phyloP scores from a whole-genome alignment of 2,113 vertebrate species.

The Aegotheles bennettii region DNA sequence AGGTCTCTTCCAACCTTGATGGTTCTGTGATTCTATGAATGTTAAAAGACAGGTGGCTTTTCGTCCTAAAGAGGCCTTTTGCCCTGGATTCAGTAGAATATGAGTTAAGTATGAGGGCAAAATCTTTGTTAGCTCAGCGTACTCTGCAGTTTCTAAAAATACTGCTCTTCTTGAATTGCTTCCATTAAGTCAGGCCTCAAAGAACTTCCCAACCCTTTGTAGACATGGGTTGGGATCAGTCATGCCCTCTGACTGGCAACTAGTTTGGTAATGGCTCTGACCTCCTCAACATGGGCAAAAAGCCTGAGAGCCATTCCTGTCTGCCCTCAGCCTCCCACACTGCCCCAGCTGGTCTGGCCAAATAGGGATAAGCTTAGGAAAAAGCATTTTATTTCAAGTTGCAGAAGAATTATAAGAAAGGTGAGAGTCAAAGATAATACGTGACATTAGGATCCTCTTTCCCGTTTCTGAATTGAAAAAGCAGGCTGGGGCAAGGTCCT shows the following conservation, averaged over 20 bases:
- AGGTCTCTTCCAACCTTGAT: too few relatives aligned
- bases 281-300: background rate
- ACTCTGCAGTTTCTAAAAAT: background rate
- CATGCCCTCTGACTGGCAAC: fast-evolving
- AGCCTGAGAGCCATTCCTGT: background rate
- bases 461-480: background rate
- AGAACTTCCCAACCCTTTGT: fast-evolving
- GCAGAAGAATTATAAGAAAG: background rate
- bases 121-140: background rate
- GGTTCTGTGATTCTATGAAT: too few relatives aligned
- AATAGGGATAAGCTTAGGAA: background rate
- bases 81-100: background rate
- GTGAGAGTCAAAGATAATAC: background rate
- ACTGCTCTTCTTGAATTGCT: background rate
- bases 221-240: background rate
- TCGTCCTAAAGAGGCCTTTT: background rate
- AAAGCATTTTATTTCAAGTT: background rate
- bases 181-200: background rate
- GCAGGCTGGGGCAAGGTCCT: background rate
- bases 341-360: fast-evolving
- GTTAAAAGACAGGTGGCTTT: background rate
- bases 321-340: background rate
- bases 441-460: background rate
- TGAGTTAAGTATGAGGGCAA: background rate
- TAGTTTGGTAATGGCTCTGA: background rate